Evolutionary conservation across 2,113 vertebrate genomes (phyloP), one percentile per base, ranked within the genome.

Genomic region (Illadopsis cleaveri): DNA sequence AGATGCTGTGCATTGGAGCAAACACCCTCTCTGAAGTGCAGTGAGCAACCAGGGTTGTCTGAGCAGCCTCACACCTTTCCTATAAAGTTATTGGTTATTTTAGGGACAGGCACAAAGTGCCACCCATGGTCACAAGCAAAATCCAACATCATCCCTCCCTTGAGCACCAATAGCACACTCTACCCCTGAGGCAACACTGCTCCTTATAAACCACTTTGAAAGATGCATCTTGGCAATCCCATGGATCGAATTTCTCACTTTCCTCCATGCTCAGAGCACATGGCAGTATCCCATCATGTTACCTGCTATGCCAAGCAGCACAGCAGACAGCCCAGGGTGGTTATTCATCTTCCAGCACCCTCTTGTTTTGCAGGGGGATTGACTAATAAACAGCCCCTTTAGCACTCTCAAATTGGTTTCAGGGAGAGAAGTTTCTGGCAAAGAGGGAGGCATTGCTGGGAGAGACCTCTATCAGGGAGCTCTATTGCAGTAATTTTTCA

Each of bases 401-500:
- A 91, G 89, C 11, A 0, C 38, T 82, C 54, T 73, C 58, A 61
- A 58, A 90, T 80, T 80, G 84, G 82, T 94, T 91, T 90, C 45
- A 48, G 84, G 90, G 73, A 80, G 62, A 82, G 61, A 30, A 25
- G 91, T 91, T 96, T 91, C 93, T 82, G 82, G 87, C 0, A 0
- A 57, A 58, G 73, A 85, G 19, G 61, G 53, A 61, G 80, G 75
- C 50, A 62, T 71, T 10, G 6, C 57, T 57, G 82, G 62, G 68
- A 89, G 81, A 96, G 82, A 82, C 87, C 84, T 97, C 91, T 95
- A 85, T 61, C 93, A 82, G 31, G 45, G 38, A 76, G 66, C 2
- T 35, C 94, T 95, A 95, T 90, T 91, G 93, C 87, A 82, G 94
- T 91, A 71, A 95, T 97, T 96, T 97, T 96, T 96, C 96, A 97